phyloP scores from a whole-genome alignment of 2,797 vertebrate species.

The Vultur gryphus region DNA sequence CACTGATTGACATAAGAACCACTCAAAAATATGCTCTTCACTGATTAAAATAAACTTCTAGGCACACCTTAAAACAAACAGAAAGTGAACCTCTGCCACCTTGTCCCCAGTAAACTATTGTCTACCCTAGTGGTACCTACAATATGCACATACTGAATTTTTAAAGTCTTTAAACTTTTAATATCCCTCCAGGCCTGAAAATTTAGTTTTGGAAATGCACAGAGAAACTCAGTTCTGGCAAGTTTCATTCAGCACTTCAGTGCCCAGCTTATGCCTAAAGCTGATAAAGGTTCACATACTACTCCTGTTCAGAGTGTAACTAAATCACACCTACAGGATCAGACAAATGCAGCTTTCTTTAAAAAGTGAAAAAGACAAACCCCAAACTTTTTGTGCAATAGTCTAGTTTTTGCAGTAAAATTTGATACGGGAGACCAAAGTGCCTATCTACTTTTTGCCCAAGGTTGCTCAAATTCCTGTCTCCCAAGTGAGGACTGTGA shows the following conservation, averaged over 20 bases:
- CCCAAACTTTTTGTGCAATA: not conserved
- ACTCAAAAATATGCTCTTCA: not conserved
- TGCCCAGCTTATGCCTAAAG: not conserved
- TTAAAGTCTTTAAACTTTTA: not conserved
- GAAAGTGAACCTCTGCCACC: not conserved
- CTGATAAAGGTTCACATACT: not conserved
- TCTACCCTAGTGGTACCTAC: not conserved
- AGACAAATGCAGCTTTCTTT: not conserved
- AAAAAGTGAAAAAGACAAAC: not conserved
- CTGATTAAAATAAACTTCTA: not conserved
- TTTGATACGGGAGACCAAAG: not conserved
- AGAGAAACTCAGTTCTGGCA: not conserved
- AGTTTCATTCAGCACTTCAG: not conserved
- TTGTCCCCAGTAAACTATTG: not conserved
- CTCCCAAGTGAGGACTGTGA: not conserved
- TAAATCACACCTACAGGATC: not conserved
- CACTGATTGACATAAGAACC: not conserved
- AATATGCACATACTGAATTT: not conserved
- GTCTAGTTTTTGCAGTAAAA: not conserved
- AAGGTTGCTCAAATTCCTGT: not conserved
- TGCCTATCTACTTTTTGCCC: not conserved
- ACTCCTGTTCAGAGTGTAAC: not conserved
- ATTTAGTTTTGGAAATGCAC: not conserved
- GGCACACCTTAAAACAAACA: not conserved
- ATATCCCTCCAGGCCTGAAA: not conserved